Evolutionary conservation across 2,797 vertebrate species (phyloP), one percentile per base, ranked within the genome.

Genomic region (Pseudopleuronectes americanus): DNA sequence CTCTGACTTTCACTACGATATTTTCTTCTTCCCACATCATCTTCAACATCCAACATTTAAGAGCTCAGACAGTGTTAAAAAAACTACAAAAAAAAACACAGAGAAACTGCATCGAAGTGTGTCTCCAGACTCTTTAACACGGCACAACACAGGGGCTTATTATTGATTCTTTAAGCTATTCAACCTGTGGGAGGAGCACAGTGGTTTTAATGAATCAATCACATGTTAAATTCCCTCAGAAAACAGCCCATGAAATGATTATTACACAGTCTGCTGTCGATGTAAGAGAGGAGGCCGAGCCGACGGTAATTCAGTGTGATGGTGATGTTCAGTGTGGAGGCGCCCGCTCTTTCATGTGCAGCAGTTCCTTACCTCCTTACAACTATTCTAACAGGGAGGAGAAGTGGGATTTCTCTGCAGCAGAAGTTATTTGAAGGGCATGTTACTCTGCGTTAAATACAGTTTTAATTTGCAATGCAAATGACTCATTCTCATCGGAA

Each of bases 371-470:
- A 56, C 49, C 16, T 58, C 62, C 51, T 76, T 75, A 80, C 85
- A 84, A 84, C 89, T 84, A 70, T 89, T 88, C 85, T 65, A 89
- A 73, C 71, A 84, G 77, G 49, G 61, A 23, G 83, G 71, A 69
- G 74, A 77, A 16, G 26, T 74, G 76, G 77, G 87, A 88, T 77
- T 79, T 82, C 82, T 86, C 80, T 47, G 56, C 80, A 81, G 87
- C 85, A 92, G 89, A 91, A 91, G 91, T 92, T 90, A 90, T 92
- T 88, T 91, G 84, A 93, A 94, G 91, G 90, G 85, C 90, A 91
- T 70, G 86, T 85, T 88, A 71, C 81, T 85, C 86, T 74, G 83
- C 77, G 90, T 89, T 90, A 91, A 93, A 90, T 85, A 80, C 79
- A 21, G 77, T 64, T 78, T 69, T 77, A 53, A 91, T 93, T 90